phyloP scores from a whole-genome alignment of 2,113 vertebrate genomes.

The Sander lucioperca region DNA sequence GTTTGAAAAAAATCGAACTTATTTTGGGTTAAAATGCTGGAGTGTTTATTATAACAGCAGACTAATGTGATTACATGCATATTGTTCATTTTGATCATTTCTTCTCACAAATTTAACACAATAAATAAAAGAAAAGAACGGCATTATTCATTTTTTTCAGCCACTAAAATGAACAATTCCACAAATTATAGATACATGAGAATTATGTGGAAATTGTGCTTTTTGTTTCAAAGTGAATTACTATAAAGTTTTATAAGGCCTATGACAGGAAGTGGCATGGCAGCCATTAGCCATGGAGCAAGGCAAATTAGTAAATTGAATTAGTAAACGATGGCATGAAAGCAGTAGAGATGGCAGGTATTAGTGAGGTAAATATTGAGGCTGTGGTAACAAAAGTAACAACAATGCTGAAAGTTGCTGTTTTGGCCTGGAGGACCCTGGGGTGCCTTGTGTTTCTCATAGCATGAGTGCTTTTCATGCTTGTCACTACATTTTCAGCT shows the following conservation, averaged over 20 bases:
- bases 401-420: conserved; percentile 40
- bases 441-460: conserved; percentile 74
- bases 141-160: background rate
- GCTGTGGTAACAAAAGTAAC: conserved; percentile 21
- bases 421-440: conserved; percentile 59
- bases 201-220: background rate
- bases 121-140: background rate
- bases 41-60: conserved; percentile 10
- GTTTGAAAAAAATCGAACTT: background rate
- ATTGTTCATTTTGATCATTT: background rate
- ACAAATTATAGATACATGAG: conserved; percentile 6
- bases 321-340: conserved; percentile 55
- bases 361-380: conserved; percentile 19
- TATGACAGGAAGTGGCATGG: background rate
- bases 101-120: background rate
- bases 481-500: conserved; percentile 89
- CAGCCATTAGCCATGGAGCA: background rate
- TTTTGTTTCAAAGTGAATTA: background rate
- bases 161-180: background rate
- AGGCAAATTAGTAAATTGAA: conserved; percentile 46
- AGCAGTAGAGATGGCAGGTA: conserved; percentile 37
- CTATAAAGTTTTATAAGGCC: background rate
- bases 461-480: conserved; percentile 88
- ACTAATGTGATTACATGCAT: background rate
- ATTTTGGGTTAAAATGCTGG: background rate